Evolutionary conservation across 2,113 vertebrate genomes (phyloP).

Genomic region (Pluvianellus socialis): DNA sequence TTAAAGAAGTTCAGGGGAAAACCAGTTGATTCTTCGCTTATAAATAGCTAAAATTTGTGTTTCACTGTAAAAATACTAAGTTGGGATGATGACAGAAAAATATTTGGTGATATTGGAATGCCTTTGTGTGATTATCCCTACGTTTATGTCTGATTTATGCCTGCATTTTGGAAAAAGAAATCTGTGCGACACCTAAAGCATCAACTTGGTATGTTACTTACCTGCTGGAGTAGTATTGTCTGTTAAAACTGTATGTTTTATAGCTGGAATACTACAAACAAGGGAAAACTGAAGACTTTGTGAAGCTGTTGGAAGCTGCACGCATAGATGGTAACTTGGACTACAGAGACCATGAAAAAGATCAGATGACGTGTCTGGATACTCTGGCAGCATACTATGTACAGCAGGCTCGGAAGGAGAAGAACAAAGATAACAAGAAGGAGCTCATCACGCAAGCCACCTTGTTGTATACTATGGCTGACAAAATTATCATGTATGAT

Average conservation of each 20-base stretch:
- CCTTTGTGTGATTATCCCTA: no score
- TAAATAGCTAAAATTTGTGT: not conserved
- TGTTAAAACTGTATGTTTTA: not conserved
- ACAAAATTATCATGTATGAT: conserved; percentile 99
- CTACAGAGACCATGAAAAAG: conserved; percentile 98
- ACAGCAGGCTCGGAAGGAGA: conserved; percentile 96
- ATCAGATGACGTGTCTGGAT: conserved; percentile 99
- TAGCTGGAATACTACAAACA: conserved; percentile 99
- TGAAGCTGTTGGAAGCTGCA: conserved; percentile 96
- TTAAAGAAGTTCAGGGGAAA: not conserved
- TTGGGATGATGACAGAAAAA: not conserved
- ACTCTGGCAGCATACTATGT: conserved; percentile 98
- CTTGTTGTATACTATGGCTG: conserved; percentile 97
- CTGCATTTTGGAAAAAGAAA: no score
- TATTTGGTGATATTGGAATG: no score
- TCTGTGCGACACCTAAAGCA: not conserved
- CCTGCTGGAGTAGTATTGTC: not conserved
- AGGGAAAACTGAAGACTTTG: conserved; percentile 98
- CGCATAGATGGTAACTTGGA: conserved; percentile 98
- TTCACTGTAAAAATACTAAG: not conserved
- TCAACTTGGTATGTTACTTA: not conserved
- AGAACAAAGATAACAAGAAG: conserved; percentile 99
- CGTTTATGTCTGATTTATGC: no score
- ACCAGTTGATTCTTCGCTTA: not conserved
- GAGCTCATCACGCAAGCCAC: conserved; percentile 98